These are phyloP conservation scores for Metopia argyrocephala DNA, from an alignment of 2,888 invertebrate genomes.

Conservation along the genomic window DNA sequence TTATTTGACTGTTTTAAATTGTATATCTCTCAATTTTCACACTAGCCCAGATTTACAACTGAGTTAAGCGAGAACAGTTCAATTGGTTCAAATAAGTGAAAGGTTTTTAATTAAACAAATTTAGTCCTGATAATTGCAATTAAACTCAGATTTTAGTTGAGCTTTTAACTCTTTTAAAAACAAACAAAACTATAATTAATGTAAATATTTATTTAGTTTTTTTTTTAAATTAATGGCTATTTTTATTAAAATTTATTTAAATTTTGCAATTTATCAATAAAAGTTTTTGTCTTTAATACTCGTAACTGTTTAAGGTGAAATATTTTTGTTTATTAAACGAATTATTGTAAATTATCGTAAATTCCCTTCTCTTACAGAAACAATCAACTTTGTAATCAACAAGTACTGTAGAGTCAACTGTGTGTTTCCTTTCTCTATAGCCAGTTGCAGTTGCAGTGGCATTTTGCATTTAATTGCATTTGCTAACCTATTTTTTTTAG, in stretches of 20 bases:
- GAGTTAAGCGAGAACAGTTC: no score
- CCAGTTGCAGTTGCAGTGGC: constrained; percentile 50
- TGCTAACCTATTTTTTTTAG: constrained; percentile 25
- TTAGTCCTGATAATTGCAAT: no score
- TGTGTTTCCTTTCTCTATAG: background rate
- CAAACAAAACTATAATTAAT: background rate
- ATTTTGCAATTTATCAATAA: background rate
- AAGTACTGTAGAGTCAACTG: background rate
- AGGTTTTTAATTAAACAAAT: no score
- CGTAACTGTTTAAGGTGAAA: no score
- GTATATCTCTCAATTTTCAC: no score
- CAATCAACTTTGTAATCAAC: background rate
- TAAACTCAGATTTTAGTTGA: no score
- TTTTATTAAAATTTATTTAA: background rate
- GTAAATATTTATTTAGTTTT: background rate
- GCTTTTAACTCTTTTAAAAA: no score
- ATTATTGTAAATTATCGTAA: background rate
- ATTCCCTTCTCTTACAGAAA: background rate
- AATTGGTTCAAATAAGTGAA: no score
- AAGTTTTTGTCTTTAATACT: no score
- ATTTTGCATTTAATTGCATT: constrained; percentile 60
- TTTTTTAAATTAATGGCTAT: background rate
- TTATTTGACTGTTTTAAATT: no score
- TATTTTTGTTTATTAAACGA: no score
- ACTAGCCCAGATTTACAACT: no score